A percentile compares a stretch with the other conserved stretches of the same genome.
Evolutionary conservation across 1,140 invertebrate species (phyloP).

Genomic region (Drosophila santomea): DNA sequence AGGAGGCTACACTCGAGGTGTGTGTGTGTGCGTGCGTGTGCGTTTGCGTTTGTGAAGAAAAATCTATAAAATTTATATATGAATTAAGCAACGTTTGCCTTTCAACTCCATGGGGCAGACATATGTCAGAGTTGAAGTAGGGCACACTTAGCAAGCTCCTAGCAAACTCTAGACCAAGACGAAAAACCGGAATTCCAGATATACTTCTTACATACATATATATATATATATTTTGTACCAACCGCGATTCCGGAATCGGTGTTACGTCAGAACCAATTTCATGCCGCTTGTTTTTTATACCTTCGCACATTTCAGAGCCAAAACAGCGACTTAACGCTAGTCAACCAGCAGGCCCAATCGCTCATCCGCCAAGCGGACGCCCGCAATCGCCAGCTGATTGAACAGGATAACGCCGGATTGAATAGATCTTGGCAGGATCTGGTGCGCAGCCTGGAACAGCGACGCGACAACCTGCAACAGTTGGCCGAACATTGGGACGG

Average conservation of each 20-base stretch:
- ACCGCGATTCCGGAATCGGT: constrained; percentile 24
- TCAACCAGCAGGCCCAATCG: constrained; percentile 89
- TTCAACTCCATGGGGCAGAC: constrained; percentile 20
- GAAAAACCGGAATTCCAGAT: neutral
- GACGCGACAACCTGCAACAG: constrained; percentile 87
- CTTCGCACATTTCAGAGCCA: constrained; percentile 65
- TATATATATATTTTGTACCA: constrained; percentile 1
- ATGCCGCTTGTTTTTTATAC: constrained; percentile 16
- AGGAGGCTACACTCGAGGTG: constrained; percentile 33
- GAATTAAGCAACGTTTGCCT: constrained; percentile 35
- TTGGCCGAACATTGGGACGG: constrained; percentile 91
- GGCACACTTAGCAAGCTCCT: constrained; percentile 14
- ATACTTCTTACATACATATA: no score
- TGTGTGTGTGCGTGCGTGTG: constrained; percentile 3
- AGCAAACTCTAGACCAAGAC: neutral
- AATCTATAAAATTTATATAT: constrained; percentile 34
- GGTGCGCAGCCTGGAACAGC: constrained; percentile 88
- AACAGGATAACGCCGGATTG: constrained; percentile 87
- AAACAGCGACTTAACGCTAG: constrained; percentile 71
- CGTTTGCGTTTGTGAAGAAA: constrained; percentile 25
- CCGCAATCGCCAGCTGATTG: constrained; percentile 87
- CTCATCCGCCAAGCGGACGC: constrained; percentile 88
- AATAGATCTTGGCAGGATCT: constrained; percentile 91
- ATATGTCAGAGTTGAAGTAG: constrained; percentile 67
- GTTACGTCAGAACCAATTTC: constrained; percentile 19